Conservation (phyloP, 2,888 invertebrate genomes). For the Thereva nobilitata region DNA sequence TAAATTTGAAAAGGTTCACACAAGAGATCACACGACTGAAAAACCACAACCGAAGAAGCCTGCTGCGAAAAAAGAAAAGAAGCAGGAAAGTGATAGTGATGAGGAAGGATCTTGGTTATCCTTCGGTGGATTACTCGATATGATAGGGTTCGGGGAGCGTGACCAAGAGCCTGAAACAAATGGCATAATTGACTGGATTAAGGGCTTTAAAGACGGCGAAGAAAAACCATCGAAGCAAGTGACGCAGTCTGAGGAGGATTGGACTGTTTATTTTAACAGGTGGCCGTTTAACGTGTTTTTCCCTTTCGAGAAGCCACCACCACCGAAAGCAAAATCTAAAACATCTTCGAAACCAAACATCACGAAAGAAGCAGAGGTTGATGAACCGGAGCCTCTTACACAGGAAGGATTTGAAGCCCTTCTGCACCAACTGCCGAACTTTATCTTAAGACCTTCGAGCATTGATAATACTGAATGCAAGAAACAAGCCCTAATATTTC, state of each 20-base stretch:
- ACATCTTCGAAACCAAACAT: not conserved
- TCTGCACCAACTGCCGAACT: conserved; percentile 68
- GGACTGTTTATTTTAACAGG: conserved; percentile 52
- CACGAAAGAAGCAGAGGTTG: not conserved
- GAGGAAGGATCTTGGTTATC: conserved; percentile 30
- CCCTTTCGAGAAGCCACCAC: conserved; percentile 46
- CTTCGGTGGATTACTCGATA: not conserved
- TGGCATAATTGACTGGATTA: conserved; percentile 52
- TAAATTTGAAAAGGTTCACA: conserved; percentile 42
- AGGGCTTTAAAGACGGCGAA: conserved; percentile 46
- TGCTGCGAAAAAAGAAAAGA: conserved; percentile 42
- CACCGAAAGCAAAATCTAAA: not conserved
- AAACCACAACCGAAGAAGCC: conserved; percentile 26
- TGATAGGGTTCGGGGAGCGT: not conserved
- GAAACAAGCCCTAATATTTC: conserved; percentile 70
- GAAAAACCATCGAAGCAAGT: conserved; percentile 29
- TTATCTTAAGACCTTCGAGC: conserved; percentile 69
- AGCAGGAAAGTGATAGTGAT: conserved; percentile 42
- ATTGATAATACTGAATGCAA: conserved; percentile 69
- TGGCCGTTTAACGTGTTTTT: conserved; percentile 55
- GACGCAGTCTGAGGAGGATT: conserved; percentile 43
- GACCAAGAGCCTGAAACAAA: conserved; percentile 39
- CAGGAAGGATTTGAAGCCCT: conserved; percentile 62
- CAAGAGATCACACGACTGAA: conserved; percentile 24
- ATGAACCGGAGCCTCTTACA: conserved; percentile 46